Percentiles rank a stretch among this genome's conserved stretches.
These are phyloP conservation scores for Micropterix aruncella DNA, from an alignment of 2,888 invertebrate species.

Conservation along the genomic window DNA sequence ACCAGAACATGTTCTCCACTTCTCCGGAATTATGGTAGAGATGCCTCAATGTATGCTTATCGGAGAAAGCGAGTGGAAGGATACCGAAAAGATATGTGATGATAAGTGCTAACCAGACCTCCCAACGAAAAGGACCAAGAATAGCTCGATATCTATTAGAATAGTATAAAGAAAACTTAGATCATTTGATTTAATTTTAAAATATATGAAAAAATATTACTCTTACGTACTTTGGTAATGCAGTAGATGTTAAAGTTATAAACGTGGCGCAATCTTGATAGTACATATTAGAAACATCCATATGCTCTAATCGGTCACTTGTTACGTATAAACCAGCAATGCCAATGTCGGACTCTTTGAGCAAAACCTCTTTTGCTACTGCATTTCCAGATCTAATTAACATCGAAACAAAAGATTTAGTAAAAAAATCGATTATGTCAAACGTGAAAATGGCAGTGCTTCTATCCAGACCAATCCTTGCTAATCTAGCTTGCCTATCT, in stretches of 20 bases:
- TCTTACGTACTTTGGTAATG: conserved; percentile 48
- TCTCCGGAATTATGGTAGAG: conserved; percentile 54
- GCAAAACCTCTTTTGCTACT: conserved; percentile 38
- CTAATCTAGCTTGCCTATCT: no score
- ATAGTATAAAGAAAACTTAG: neutral
- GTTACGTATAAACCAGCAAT: conserved; percentile 61
- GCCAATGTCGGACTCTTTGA: conserved; percentile 48
- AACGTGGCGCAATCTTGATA: conserved; percentile 66
- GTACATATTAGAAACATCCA: conserved; percentile 51
- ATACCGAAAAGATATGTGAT: conserved; percentile 58
- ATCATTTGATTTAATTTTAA: neutral
- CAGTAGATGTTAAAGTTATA: conserved; percentile 62
- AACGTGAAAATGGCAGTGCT: no score
- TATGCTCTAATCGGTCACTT: conserved; percentile 27
- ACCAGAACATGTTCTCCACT: conserved; percentile 78
- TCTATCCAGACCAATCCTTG: no score
- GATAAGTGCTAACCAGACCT: conserved; percentile 63
- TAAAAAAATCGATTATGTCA: no score
- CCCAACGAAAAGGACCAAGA: conserved; percentile 71
- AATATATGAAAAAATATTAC: neutral
- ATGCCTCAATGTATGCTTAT: conserved; percentile 50
- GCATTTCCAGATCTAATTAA: conserved; percentile 49
- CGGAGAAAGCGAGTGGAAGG: conserved; percentile 60
- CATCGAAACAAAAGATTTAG: conserved; percentile 9
- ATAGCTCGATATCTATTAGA: conserved; percentile 59